Base-by-base conservation (phyloP, 2,888 invertebrate species). In the Microctonus brassicae region DNA sequence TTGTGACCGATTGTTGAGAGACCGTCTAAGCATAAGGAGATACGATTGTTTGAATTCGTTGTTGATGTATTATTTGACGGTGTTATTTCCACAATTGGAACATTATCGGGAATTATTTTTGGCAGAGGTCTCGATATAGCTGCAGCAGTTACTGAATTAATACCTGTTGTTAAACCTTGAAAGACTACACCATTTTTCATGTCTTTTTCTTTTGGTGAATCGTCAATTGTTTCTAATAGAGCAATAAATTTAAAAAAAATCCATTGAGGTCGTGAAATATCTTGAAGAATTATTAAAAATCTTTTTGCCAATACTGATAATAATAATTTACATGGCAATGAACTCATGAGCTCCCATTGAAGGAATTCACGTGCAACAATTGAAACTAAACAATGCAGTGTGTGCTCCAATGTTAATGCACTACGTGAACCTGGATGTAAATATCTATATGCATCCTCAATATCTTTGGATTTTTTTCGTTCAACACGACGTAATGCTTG, bases 261-360 rank as follows among this genome's bases (percentile, higher is more conserved):
- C 82, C 82, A 84, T 33, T 78, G 70, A 34, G 86, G 85, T 65
- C 73, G 79, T 64, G 83, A 82, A 22, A 83, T 66, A 4, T 81
- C 79, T 33, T 84, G 79, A 20, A 86, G 77, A 3, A 72, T 74
- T 24, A 82, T 83, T 65, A 91, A 89, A 0, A 93, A 84, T 78
- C 89, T 90, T 80, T 91, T 91, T 0, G 92, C 89, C 62, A 93
- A 78, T 73, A 93, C 90, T 47, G 92, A 89, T 4, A 92, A 88
- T 3, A 93, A 84, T 34, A 92, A 83, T 82, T 91, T 91, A 0
- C 92, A 92, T 60, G 92, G 92, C 11, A 92, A 89, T 0, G 93
- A 93, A 76, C 91, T 92, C 89, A 91, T 91, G 3, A 93, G 80
- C 80, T 93, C 93, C 91, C 92, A 92, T 0, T 92, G 91, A 1